Conservation (phyloP, 2,797 vertebrate species). For the Lepus townsendii region DNA sequence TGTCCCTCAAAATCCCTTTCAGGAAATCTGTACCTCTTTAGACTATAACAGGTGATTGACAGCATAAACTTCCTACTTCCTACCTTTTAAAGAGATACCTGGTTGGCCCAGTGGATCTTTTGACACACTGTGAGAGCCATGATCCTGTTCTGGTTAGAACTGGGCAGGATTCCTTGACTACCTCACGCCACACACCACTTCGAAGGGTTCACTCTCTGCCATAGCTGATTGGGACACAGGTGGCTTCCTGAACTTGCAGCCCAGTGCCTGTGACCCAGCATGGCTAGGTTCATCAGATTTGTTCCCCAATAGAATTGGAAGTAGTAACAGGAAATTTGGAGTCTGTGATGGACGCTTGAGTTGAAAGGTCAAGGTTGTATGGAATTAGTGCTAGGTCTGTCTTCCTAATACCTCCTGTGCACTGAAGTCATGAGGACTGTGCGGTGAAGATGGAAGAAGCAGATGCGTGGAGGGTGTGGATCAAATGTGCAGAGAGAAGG, state of each 20-base stretch:
- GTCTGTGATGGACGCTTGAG: neutral
- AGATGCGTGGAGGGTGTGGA: neutral
- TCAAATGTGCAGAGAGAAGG: neutral
- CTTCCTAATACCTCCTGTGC: neutral
- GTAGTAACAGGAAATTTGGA: neutral
- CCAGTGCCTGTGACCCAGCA: neutral
- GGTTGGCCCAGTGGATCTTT: neutral
- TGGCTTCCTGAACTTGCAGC: neutral
- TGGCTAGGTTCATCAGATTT: neutral
- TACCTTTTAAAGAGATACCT: slow-evolving; percentile 36
- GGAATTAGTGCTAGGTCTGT: neutral
- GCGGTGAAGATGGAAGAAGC: neutral
- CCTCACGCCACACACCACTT: neutral
- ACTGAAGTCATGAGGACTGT: neutral
- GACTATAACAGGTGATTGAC: neutral
- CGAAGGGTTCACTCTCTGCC: neutral
- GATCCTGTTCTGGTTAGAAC: slow-evolving; percentile 16
- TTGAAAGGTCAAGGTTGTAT: neutral
- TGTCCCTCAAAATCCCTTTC: neutral
- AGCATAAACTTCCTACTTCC: neutral
- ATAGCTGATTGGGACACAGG: neutral
- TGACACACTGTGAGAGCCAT: neutral
- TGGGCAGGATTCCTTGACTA: neutral
- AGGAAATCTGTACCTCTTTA: slow-evolving; percentile 24
- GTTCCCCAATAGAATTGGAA: neutral